phyloP scores from a whole-genome alignment of 2,113 vertebrate genomes.

The Sylvia atricapilla region DNA sequence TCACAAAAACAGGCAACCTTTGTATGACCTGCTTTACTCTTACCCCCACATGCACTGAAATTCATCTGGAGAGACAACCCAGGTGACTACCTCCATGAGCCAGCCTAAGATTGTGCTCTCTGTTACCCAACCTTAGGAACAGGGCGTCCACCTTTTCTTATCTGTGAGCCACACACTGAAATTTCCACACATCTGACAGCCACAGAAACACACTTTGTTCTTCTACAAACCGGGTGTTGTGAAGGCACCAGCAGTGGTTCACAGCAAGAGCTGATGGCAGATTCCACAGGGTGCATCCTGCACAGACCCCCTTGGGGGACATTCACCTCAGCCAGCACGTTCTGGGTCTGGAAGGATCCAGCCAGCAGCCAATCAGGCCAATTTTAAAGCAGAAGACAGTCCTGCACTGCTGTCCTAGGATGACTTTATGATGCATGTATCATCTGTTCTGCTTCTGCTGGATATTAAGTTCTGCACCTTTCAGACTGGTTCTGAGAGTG shows the following conservation, averaged over 20 bases:
- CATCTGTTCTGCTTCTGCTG: not conserved
- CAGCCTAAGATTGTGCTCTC: rapidly evolving
- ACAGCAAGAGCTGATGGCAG: not conserved
- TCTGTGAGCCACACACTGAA: not conserved
- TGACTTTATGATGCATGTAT: not conserved
- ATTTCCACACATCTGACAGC: rapidly evolving
- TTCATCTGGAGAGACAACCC: not conserved
- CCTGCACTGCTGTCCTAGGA: not conserved
- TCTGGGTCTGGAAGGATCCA: not conserved
- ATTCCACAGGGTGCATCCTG: rapidly evolving
- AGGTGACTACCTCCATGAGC: rapidly evolving
- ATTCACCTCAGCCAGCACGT: not conserved
- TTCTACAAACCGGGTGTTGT: not conserved
- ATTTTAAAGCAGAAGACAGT: not conserved
- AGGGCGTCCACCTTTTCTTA: not conserved
- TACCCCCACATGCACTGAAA: not conserved
- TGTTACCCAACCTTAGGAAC: not conserved
- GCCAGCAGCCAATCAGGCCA: not conserved
- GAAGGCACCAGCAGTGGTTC: not conserved
- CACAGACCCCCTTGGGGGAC: not conserved
- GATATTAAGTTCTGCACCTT: not conserved
- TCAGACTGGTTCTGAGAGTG: not conserved
- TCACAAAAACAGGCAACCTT: not conserved
- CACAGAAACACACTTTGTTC: not conserved
- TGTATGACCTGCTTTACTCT: not conserved